These are phyloP conservation scores for Amblyornis subalaris DNA, from an alignment of 2,113 vertebrate genomes.

Conservation along the genomic window DNA sequence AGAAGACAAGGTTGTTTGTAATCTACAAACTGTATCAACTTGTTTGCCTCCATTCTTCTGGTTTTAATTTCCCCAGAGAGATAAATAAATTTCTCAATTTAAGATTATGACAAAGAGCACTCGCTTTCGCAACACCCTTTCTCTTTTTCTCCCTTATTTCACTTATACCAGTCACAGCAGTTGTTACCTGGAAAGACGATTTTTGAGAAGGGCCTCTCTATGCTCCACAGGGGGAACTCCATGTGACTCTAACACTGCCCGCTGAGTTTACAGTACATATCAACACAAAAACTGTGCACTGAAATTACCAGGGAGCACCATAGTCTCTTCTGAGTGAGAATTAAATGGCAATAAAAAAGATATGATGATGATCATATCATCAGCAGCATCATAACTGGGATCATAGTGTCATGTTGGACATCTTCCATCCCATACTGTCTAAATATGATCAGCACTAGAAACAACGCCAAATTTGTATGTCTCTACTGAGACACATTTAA, in stretches of 20 bases:
- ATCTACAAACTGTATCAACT: conserved; percentile 45
- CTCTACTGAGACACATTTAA: background rate
- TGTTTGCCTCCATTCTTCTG: conserved; percentile 15
- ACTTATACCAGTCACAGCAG: background rate
- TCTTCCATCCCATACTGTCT: background rate
- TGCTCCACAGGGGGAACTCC: background rate
- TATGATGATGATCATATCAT: background rate
- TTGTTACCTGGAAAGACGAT: background rate
- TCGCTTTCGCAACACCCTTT: background rate
- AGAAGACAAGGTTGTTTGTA: conserved; percentile 23
- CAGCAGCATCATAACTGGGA: background rate
- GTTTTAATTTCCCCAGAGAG: conserved; percentile 28
- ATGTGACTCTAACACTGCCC: background rate
- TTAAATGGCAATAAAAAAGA: background rate
- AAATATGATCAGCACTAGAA: background rate
- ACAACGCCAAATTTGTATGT: background rate
- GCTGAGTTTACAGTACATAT: background rate
- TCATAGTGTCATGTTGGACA: background rate
- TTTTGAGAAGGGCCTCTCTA: background rate
- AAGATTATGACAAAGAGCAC: background rate
- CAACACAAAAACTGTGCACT: background rate
- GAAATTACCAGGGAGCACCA: background rate
- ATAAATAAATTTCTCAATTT: background rate
- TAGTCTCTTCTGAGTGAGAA: background rate
- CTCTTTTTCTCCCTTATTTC: background rate